Evolutionary conservation across 2,888 invertebrate genomes (phyloP).

Genomic region (Leptinotarsa peninsularis): DNA sequence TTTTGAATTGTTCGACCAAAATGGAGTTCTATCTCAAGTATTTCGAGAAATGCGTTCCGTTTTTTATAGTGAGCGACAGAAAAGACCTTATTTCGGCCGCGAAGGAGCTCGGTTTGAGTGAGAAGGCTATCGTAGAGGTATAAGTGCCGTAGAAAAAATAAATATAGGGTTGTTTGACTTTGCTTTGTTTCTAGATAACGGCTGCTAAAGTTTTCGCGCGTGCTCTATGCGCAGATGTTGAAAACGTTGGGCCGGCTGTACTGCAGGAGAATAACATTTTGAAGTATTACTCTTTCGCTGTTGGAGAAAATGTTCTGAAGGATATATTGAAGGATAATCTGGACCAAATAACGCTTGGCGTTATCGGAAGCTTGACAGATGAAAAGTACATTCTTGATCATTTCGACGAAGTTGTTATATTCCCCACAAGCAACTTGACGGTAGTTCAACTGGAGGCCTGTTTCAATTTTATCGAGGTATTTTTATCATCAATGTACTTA

Average conservation of each 20-base stretch:
- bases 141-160: slow-evolving; percentile 19
- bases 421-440: slow-evolving; percentile 59
- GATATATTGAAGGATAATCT: slow-evolving; percentile 47
- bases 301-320: slow-evolving; percentile 50
- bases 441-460: slow-evolving; percentile 60
- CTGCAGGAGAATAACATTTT: slow-evolving; percentile 52
- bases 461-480: slow-evolving; percentile 52
- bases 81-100: slow-evolving; percentile 47
- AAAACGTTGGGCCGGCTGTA: slow-evolving; percentile 55
- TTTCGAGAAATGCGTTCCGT: slow-evolving; percentile 63
- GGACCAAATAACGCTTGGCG: slow-evolving; percentile 58
- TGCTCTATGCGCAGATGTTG: slow-evolving; percentile 52
- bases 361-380: slow-evolving; percentile 62
- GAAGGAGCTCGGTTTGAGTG: slow-evolving; percentile 37
- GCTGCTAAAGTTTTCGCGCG: slow-evolving; percentile 51
- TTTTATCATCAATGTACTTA: no score
- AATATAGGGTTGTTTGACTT: no score
- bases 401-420: slow-evolving; percentile 50
- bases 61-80: slow-evolving; percentile 63
- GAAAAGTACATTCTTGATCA: slow-evolving; percentile 45
- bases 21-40: slow-evolving; percentile 65
- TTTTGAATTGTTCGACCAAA: slow-evolving; percentile 60
- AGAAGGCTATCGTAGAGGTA: slow-evolving; percentile 50
- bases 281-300: slow-evolving; percentile 55
- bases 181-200: slow-evolving; percentile 46